phyloP scores from a whole-genome alignment of 1,140 invertebrate species.

The Diplogasteroides magnus region DNA sequence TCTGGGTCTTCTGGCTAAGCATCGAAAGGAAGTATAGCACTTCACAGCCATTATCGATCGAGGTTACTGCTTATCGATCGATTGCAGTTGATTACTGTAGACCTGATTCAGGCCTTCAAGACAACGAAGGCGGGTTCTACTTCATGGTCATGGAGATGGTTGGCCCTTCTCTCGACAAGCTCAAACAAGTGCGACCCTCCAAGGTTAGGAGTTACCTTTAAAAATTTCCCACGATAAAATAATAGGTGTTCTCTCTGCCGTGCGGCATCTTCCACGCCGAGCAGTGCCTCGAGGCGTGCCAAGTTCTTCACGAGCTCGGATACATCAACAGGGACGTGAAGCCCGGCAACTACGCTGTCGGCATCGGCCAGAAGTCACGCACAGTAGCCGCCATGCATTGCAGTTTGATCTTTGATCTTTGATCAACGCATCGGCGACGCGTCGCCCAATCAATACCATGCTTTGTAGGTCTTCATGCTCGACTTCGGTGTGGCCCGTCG shows the following conservation, averaged over 20 bases:
- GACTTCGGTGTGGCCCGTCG: neutral
- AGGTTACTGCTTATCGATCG: neutral
- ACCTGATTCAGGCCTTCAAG: conserved; percentile 9
- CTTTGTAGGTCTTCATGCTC: neutral
- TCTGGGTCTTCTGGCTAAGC: conserved; percentile 14
- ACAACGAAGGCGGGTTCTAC: conserved; percentile 22
- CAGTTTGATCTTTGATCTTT: no score
- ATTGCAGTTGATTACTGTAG: neutral
- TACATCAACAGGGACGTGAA: conserved; percentile 40
- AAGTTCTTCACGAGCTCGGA: conserved; percentile 38
- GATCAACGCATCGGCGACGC: no score
- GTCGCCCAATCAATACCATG: neutral
- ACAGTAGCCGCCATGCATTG: no score
- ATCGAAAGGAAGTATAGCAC: conserved; percentile 15
- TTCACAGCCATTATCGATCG: conserved; percentile 30
- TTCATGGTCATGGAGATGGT: conserved; percentile 32
- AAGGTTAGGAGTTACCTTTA: neutral
- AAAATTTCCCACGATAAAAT: neutral
- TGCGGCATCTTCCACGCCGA: conserved; percentile 31
- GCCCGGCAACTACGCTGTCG: conserved; percentile 10
- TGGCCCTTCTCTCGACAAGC: conserved; percentile 15
- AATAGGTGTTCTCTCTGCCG: conserved; percentile 32
- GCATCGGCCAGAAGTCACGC: neutral
- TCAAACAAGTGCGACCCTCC: neutral
- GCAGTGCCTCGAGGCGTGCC: conserved; percentile 38